Evolutionary conservation across 1,140 invertebrate genomes (phyloP), one percentile per base, ranked within the genome.

Genomic region (Globodera rostochiensis): DNA sequence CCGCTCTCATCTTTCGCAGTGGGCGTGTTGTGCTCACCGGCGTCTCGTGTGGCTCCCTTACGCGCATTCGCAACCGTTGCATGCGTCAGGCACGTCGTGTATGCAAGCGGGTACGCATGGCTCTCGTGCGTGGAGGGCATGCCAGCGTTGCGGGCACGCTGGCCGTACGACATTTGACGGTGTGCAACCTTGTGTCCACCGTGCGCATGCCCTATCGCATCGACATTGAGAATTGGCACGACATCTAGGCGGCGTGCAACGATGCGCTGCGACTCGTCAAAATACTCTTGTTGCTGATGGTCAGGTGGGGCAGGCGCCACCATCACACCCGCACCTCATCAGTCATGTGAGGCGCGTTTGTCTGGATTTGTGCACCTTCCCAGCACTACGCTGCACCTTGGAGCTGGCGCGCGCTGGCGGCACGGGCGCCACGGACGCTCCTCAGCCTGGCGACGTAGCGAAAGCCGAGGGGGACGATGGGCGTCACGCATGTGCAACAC

Each of bases 11-110:
- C 19, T 74, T 74, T 74, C 25, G 53, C 47, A 50, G 47, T 25
- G 53, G 73, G 2, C 47, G 53, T 9, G 73, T 74, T 7, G 73
- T 74, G 36, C 53, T 74, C 19, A 74, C 73, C 8, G 73, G 73
- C 15, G 15, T 64, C 19, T 2, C 13, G 11, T 6, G 73, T 45
- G n/a, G n/a, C 21, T 9, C 47, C 7, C n/a, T 25, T 25, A 19
- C n/a, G 6, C n/a, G 8, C 6, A 21, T 49, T 21, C 19, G 21
- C 47, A 6, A 19, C 19, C 8, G 8, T 3, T 64, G 57, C 19
- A 6, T 1, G 5, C 11, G 19, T 13, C 11, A 50, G 11, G 73
- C 73, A 1, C n/a, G 25, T 8, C 25, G 36, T 4, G 36, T 74
- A 0, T 50, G 71, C 21, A n/a, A 11, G 11, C 21, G 25, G 7